These are phyloP conservation scores for Tragelaphus strepsiceros DNA, from an alignment of 2,113 vertebrate species.

Conservation along the genomic window DNA sequence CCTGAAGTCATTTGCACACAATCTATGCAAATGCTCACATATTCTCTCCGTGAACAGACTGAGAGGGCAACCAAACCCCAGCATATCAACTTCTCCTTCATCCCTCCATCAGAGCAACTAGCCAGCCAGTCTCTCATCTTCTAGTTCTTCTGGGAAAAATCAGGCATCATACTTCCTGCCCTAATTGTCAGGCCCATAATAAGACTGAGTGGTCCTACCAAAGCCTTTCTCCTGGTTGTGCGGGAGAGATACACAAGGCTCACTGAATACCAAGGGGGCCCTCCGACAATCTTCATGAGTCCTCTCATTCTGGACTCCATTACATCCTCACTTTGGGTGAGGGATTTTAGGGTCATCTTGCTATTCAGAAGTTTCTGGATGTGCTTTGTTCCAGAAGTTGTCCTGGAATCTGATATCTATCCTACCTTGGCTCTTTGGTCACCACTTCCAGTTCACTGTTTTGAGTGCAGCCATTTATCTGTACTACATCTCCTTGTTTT, in stretches of 20 bases:
- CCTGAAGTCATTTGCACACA: background rate
- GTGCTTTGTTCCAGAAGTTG: background rate
- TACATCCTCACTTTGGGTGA: background rate
- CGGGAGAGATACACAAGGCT: background rate
- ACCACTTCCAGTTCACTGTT: background rate
- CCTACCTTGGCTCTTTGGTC: background rate
- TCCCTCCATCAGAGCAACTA: background rate
- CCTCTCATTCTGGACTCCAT: background rate
- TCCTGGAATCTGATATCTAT: background rate
- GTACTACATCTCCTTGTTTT: background rate
- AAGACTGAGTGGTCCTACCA: background rate
- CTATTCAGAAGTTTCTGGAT: background rate
- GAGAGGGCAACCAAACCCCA: background rate
- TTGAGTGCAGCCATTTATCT: background rate
- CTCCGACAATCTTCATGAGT: background rate
- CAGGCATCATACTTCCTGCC: background rate
- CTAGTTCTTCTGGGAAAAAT: background rate
- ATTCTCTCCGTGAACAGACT: background rate
- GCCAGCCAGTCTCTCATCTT: background rate
- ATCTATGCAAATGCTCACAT: background rate
- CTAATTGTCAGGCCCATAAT: background rate
- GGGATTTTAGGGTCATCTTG: background rate
- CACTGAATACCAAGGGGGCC: background rate
- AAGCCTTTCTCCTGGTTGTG: background rate
- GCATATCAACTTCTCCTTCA: background rate